Evolutionary conservation across 1,140 invertebrate species (phyloP).

Genomic region (Andricus grossulariae): DNA sequence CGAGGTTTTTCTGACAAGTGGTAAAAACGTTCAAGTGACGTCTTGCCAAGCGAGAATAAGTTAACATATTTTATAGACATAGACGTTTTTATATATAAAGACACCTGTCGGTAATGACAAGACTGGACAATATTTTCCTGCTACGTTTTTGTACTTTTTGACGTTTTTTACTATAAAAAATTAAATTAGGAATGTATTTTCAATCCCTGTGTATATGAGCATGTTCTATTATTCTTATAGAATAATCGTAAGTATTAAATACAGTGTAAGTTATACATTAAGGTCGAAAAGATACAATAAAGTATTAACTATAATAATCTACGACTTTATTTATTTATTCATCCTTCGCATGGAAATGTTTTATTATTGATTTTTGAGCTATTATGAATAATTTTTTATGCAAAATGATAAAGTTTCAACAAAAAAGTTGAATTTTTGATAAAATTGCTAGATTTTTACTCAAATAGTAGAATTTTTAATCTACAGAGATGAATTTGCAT

Average conservation of each 20-base stretch:
- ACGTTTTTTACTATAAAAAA: conserved; percentile 1
- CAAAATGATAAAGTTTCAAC: neutral
- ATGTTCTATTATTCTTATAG: conserved; percentile 42
- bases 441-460: no score
- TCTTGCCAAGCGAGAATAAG: conserved; percentile 8
- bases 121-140: conserved; percentile 28
- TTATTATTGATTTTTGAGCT: no score
- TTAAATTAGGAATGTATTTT: conserved; percentile 11
- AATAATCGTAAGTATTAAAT: conserved; percentile 36
- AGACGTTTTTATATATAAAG: conserved; percentile 8
- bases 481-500: no score
- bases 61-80: conserved; percentile 9
- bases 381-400: neutral
- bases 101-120: neutral
- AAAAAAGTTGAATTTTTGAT: no score
- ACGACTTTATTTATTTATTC: conserved; percentile 32
- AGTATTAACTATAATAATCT: conserved; percentile 34
- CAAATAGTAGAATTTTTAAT: no score
- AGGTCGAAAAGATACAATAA: conserved; percentile 34
- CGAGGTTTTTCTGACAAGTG: conserved; percentile 14
- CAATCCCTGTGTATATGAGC: conserved; percentile 35
- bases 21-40: conserved; percentile 4
- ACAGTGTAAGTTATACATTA: conserved; percentile 10
- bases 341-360: no score
- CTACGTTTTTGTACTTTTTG: conserved; percentile 16